Conservation (phyloP, 92 coral and sea anemone genomes). For the Phenganax marumi region DNA sequence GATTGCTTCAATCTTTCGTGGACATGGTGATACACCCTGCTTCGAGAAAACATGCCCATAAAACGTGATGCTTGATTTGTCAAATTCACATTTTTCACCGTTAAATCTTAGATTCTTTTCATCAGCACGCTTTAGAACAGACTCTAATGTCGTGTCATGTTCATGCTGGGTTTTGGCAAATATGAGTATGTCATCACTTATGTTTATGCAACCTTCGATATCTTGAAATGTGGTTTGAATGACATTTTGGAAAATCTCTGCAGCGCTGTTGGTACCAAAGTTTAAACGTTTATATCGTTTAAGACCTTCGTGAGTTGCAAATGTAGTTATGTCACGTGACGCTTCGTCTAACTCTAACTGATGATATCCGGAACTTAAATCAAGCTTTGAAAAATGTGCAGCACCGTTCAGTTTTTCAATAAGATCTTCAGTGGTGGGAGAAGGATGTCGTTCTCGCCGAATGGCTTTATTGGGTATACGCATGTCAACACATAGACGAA, state of each 20-base stretch:
- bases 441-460: neutral
- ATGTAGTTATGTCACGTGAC: constrained; percentile 5
- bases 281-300: neutral
- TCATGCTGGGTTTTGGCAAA: neutral
- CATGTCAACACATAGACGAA: too few species aligned
- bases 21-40: neutral
- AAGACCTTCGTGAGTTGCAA: neutral
- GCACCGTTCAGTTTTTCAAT: neutral
- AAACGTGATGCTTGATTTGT: neutral
- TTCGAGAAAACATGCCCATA: constrained; percentile 1
- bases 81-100: too few species aligned
- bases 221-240: neutral
- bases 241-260: neutral
- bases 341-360: too few species aligned
- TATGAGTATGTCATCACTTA: constrained; percentile 3
- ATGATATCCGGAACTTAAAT: too few species aligned
- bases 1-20: neutral
- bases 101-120: too few species aligned
- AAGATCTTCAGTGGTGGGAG: constrained; percentile 5
- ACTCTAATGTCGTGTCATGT: neutral
- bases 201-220: neutral
- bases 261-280: neutral
- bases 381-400: too few species aligned
- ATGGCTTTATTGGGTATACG: too few species aligned
- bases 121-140: too few species aligned